These are phyloP conservation scores for Coilia nasus DNA, from an alignment of 2,797 vertebrate genomes.

Conservation along the genomic window DNA sequence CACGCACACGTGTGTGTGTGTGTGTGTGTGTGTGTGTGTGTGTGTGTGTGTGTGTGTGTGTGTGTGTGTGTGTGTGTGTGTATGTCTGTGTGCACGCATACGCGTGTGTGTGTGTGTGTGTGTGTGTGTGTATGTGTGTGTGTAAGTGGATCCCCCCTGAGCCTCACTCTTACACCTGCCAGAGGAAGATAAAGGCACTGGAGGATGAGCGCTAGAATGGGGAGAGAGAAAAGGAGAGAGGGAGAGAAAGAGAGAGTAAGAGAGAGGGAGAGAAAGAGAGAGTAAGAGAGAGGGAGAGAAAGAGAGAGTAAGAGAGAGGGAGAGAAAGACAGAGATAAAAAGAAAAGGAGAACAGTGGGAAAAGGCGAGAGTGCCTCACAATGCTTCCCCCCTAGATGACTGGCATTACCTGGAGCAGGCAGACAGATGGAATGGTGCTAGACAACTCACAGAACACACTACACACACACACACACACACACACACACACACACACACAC, in stretches of 20 bases:
- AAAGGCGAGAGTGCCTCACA: conserved; percentile 69
- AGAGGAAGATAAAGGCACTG: conserved; percentile 70
- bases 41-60: background rate
- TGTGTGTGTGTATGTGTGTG: conserved; percentile 9
- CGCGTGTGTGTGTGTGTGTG: background rate
- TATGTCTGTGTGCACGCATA: background rate
- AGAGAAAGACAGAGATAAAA: conserved; percentile 71
- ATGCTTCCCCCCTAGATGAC: conserved; percentile 66
- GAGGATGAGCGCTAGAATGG: conserved; percentile 68
- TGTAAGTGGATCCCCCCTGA: conserved; percentile 45
- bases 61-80: conserved; percentile 10
- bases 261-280: conserved; percentile 62
- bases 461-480: conserved; percentile 17
- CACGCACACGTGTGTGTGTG: background rate
- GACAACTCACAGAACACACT: conserved; percentile 39
- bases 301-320: conserved; percentile 64
- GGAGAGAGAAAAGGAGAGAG: conserved; percentile 58
- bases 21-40: background rate
- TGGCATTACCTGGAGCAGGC: conserved; percentile 59
- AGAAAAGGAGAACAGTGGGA: conserved; percentile 47
- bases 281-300: conserved; percentile 30
- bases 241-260: conserved; percentile 50
- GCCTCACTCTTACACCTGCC: conserved; percentile 65
- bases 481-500: background rate
- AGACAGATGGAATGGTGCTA: conserved; percentile 56